Conservation (phyloP, 2,797 vertebrate genomes). For the Cirrhinus molitorella region DNA sequence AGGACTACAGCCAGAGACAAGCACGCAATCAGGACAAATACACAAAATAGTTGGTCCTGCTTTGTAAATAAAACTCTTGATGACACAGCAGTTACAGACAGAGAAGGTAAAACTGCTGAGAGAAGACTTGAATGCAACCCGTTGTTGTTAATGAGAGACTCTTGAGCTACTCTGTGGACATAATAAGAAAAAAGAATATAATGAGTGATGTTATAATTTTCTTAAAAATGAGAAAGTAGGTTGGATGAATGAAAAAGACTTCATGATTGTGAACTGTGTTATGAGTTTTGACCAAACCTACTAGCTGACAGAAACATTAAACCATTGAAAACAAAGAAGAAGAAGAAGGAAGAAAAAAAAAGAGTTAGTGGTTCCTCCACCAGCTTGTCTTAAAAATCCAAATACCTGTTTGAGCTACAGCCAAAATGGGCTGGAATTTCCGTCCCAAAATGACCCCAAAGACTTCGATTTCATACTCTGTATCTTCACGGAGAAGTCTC, state of each 20-base stretch:
- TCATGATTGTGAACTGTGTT: not conserved
- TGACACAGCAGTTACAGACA: constrained; percentile 44
- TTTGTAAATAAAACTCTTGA: constrained; percentile 59
- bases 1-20: constrained; percentile 64
- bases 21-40: constrained; percentile 65
- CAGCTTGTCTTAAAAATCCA: constrained; percentile 27
- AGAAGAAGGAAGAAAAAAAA: not conserved
- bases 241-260: not conserved
- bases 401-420: constrained; percentile 92
- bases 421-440: constrained; percentile 84
- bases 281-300: constrained; percentile 5
- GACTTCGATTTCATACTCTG: constrained; percentile 88
- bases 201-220: not conserved
- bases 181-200: constrained; percentile 17
- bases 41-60: constrained; percentile 62
- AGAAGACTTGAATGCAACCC: constrained; percentile 42
- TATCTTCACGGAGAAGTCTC: constrained; percentile 86
- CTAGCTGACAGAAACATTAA: not conserved
- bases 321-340: not conserved
- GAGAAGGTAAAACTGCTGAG: constrained; percentile 36
- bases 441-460: constrained; percentile 88
- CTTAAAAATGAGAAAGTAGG: not conserved
- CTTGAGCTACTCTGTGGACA: constrained; percentile 51
- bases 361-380: constrained; percentile 6
- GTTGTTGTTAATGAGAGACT: constrained; percentile 35